Base-by-base conservation (phyloP, 2,888 invertebrate species). In the Microdon myrmicae region DNA sequence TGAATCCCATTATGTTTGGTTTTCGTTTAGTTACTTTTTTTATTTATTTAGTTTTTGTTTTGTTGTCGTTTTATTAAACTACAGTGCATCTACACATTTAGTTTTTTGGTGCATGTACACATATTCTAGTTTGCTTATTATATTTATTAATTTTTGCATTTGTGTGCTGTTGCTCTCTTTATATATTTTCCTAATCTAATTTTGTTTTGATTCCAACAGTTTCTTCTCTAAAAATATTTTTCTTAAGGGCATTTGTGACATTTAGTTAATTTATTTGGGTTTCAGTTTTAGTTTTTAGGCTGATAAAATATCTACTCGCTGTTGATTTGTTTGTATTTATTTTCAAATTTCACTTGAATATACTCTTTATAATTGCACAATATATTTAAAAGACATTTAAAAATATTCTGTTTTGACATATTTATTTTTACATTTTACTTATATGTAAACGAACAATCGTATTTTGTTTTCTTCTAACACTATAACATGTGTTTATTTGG, bases 191-290 rank as follows among this genome's bases (percentile, higher is more conserved):
- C 7, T 12, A 7, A 23, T 31, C 41, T 43, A 49, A 56, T 2
- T 31, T 22, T 51, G 48, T 1, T 25, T 34, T 17, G 41, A 22
- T 48, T 31, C 48, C 34, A 56, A 56, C 35, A 48, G 47, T 35
- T 41, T 41, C 41, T 19, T 56, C 35, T 56, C 56, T 48, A 56
- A 56, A 56, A 56, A 56, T 56, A 56, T 56, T 19, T 47, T 39
- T 35, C 34, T 6, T 38, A 39, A n/a, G n/a, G n/a, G 10, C 23
- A 4, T 32, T 38, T 39, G 23, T 26, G n/a, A 3, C 31, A 35
- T 48, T 39, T 45, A 55, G 45, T 39, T 55, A 45, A 23, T 28
- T 43, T 45, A 45, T 17, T 43, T 35, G 16, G 7, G 4, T 35
- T 28, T 32, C 6, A 47, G 38, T 22, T 4, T 22, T 16, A 10